phyloP scores from a whole-genome alignment of 2,113 vertebrate genomes.

The Dasypus novemcinctus region DNA sequence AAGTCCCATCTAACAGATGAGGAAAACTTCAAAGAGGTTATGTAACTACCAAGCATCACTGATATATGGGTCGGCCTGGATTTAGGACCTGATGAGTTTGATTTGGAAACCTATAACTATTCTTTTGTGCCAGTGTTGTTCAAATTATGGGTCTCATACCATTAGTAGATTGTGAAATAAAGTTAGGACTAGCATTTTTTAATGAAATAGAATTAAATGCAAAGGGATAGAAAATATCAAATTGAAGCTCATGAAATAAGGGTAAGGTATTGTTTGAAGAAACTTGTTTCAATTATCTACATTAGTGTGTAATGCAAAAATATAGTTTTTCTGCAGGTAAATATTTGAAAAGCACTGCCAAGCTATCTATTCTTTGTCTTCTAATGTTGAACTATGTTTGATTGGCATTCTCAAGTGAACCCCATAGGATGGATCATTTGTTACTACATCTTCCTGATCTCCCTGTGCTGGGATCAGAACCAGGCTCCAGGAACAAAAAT shows the following conservation, averaged over 20 bases:
- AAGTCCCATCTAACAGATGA: neutral
- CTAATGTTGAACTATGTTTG: neutral
- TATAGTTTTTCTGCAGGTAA: neutral
- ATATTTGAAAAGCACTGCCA: neutral
- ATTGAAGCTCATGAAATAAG: neutral
- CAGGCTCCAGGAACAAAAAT: neutral
- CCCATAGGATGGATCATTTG: neutral
- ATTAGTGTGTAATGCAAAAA: neutral
- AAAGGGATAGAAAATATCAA: slow-evolving; percentile 3
- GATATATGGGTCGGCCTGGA: neutral
- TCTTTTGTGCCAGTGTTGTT: neutral
- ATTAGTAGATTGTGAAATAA: neutral
- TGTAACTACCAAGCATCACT: neutral
- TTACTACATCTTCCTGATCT: neutral
- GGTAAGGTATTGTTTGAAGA: neutral
- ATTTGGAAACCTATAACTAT: neutral
- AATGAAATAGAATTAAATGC: neutral
- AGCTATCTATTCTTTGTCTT: neutral
- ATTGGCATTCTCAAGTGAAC: neutral
- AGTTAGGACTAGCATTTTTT: neutral
- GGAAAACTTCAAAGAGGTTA: neutral
- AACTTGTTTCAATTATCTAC: neutral
- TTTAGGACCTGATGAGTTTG: neutral
- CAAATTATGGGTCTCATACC: neutral
- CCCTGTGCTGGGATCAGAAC: neutral